phyloP scores from a whole-genome alignment of 2,113 vertebrate genomes.

The Phalacrocorax aristotelis region DNA sequence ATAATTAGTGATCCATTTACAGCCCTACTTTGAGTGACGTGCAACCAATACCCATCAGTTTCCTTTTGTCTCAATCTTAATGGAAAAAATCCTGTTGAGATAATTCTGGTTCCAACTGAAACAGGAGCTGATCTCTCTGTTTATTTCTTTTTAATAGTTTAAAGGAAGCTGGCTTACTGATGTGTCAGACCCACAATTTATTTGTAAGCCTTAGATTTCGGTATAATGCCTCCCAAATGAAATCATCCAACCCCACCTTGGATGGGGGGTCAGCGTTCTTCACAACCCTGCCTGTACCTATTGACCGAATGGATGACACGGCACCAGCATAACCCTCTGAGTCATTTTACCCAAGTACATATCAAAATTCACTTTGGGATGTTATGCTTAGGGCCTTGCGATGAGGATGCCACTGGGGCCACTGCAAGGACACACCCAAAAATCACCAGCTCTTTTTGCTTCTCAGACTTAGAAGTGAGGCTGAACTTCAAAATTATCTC shows the following conservation, averaged over 20 bases:
- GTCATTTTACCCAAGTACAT: not conserved
- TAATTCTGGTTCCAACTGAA: not conserved
- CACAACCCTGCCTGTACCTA: rapidly evolving
- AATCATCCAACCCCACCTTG: not conserved
- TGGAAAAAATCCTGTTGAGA: not conserved
- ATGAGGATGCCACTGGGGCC: too few species aligned
- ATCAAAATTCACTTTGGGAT: not conserved
- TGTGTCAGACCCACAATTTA: not conserved
- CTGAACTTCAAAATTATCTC: not conserved
- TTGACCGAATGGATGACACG: not conserved
- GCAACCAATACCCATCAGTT: not conserved
- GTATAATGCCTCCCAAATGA: not conserved
- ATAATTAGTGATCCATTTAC: not conserved
- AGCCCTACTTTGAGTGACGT: not conserved
- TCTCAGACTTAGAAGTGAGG: not conserved
- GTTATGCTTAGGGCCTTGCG: not conserved
- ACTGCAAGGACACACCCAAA: not conserved
- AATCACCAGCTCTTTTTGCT: not conserved
- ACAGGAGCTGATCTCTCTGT: not conserved
- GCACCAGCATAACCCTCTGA: not conserved
- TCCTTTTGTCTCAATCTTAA: not conserved
- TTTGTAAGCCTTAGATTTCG: not conserved
- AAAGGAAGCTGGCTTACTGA: not conserved
- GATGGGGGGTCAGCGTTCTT: not conserved
- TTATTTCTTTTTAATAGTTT: not conserved